These are phyloP conservation scores for Acropora tenuis DNA, from an alignment of 64 coral and sea anemone species.

Conservation along the genomic window DNA sequence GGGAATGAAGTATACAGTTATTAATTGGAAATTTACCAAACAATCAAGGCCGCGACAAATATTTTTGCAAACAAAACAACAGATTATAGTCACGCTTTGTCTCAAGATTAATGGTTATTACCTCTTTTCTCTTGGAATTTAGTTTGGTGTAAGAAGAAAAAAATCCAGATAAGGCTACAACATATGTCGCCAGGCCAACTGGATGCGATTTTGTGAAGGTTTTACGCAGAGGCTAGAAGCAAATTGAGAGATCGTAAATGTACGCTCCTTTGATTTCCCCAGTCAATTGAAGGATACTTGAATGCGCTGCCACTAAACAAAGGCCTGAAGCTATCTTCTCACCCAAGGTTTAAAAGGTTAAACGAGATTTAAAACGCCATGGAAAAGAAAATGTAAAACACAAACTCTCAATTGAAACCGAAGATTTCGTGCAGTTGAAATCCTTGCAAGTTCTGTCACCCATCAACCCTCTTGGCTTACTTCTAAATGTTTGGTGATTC, in stretches of 20 bases:
- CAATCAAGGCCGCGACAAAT: background rate
- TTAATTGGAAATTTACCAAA: background rate
- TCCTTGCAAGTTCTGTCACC: too few relatives aligned
- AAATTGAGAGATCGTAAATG: background rate
- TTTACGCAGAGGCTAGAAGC: constrained; percentile 7
- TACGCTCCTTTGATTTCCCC: background rate
- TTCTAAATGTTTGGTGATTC: constrained; percentile 1
- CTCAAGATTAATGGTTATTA: background rate
- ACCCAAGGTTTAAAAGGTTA: background rate
- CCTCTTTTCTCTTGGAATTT: background rate
- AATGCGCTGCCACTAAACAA: too few relatives aligned
- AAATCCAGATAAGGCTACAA: background rate
- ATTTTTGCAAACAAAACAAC: constrained; percentile 1
- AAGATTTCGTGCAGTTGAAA: too few relatives aligned
- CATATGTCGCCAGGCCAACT: background rate
- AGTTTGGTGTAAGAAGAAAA: constrained; percentile 36
- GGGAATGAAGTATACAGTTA: background rate
- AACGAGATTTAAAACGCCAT: constrained; percentile 31
- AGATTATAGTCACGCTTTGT: background rate
- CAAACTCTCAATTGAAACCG: too few relatives aligned
- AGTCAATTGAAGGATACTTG: too few relatives aligned
- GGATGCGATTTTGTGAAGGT: background rate
- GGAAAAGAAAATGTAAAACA: constrained; percentile 39
- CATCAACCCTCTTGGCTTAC: background rate
- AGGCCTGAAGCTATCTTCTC: too few relatives aligned